Evolutionary conservation across 2,113 vertebrate species (phyloP), one percentile per base, ranked within the genome.

Genomic region (Noctilio leporinus): DNA sequence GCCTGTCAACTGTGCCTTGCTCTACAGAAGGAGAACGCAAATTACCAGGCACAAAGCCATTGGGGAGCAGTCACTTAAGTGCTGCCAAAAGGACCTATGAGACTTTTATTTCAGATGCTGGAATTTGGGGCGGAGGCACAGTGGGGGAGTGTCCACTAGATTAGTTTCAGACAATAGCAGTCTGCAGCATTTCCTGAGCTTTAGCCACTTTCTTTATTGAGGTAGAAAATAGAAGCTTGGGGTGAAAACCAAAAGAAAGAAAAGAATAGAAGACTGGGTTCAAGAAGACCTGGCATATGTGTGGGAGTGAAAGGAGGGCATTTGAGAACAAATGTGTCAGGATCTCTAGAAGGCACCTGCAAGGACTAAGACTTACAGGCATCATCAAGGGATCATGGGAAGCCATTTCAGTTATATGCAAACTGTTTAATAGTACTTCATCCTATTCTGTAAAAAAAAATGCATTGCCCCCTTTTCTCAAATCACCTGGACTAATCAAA

Each of bases 1-100:
- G 81, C 64, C n/a, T 64, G 38, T 77, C 35, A 88, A 28, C n/a
- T 55, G 38, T 20, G 67, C 16, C 72, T 89, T 65, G 26, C 35
- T 90, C 76, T 87, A 59, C 47, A 92, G 83, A 85, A 92, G 47
- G 22, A 90, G 38, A 69, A 78, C 6, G 4, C 26, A 84, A 93
- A 95, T 77, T 72, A 84, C 15, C 26, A 90, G 88, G 84, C 77
- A 95, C 73, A 77, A 92, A 91, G 75, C 85, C 87, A 86, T 0
- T 26, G 62, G 62, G 47, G 65, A 75, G 30, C 10, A 89, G 40
- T 83, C 38, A 86, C 26, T 84, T 82, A 92, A 83, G 73, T 51
- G 28, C 10, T 91, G 59, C 49, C 85, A 62, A 91, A 89, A 88
- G 76, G 73, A 93, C 53, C 72, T 26, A 95, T 82, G 59, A 85